These are phyloP conservation scores for Dugesia japonica DNA, from an alignment of 2,888 invertebrate genomes.

Conservation along the genomic window DNA sequence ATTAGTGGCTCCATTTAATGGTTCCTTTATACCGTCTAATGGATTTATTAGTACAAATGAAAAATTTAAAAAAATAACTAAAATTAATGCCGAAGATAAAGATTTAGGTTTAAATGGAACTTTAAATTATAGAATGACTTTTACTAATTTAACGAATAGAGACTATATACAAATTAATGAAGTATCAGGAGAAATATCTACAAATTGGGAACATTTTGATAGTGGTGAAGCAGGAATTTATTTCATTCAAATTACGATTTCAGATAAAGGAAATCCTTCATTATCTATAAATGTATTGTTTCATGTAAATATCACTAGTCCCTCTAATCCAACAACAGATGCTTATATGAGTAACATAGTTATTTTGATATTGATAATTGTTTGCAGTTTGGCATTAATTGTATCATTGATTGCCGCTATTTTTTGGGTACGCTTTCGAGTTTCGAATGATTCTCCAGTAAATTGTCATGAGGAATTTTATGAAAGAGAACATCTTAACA, in stretches of 20 bases:
- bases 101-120: conserved; percentile 30
- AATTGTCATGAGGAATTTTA: background rate
- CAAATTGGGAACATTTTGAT: conserved; percentile 3
- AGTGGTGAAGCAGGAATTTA: background rate
- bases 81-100: background rate
- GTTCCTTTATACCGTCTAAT: background rate
- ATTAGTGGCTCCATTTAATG: conserved; percentile 23
- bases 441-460: background rate
- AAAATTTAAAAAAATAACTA: background rate
- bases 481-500: background rate
- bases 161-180: background rate
- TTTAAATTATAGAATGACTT: background rate
- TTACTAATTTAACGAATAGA: background rate
- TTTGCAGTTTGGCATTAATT: conserved; percentile 25
- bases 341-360: conserved; percentile 21
- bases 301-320: conserved; percentile 16
- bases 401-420: conserved; percentile 27
- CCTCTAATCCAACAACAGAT: background rate
- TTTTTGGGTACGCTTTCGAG: conserved; percentile 31
- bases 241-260: background rate
- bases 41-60: background rate
- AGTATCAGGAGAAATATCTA: background rate
- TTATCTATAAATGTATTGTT: background rate
- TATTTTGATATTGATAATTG: conserved; percentile 27
- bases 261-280: conserved; percentile 22